phyloP scores from a whole-genome alignment of 2,797 vertebrate species.

The Coranthus polyacanthus region DNA sequence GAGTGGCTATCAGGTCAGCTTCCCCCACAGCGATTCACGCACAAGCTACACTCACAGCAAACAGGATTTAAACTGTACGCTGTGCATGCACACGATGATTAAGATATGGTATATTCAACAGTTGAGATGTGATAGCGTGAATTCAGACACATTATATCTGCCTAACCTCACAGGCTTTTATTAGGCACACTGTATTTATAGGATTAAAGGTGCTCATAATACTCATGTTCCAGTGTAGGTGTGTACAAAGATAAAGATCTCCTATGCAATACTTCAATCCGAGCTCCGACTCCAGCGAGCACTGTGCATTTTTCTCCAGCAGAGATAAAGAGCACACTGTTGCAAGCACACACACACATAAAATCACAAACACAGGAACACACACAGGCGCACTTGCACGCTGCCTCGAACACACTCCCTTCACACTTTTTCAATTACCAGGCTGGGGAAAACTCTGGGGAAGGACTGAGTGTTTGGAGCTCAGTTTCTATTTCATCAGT shows the following conservation, averaged over 20 bases:
- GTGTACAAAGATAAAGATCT: conserved; percentile 77
- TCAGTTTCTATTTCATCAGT: conserved; percentile 88
- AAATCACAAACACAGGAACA: conserved; percentile 53
- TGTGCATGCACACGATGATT: not conserved
- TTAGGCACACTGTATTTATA: conserved; percentile 50
- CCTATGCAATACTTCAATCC: conserved; percentile 77
- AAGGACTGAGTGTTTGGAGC: conserved; percentile 84
- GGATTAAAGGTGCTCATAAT: conserved; percentile 64
- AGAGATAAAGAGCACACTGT: conserved; percentile 76
- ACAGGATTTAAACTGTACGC: not conserved
- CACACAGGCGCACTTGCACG: conserved; percentile 57
- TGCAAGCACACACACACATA: conserved; percentile 52
- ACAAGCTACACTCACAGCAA: no score
- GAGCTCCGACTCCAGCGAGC: conserved; percentile 64
- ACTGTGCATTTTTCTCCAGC: conserved; percentile 72
- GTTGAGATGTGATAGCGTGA: not conserved
- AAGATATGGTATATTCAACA: conserved; percentile 10
- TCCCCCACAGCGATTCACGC: not conserved
- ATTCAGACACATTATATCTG: conserved; percentile 19
- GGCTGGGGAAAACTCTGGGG: conserved; percentile 86
- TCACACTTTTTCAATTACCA: conserved; percentile 89
- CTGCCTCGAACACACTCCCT: conserved; percentile 73
- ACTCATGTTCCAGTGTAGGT: conserved; percentile 52
- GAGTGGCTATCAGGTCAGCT: not conserved
- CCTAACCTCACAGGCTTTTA: conserved; percentile 26